Evolutionary conservation across 2,797 vertebrate species (phyloP), one percentile per base, ranked within the genome.

Genomic region (Mus caroli): DNA sequence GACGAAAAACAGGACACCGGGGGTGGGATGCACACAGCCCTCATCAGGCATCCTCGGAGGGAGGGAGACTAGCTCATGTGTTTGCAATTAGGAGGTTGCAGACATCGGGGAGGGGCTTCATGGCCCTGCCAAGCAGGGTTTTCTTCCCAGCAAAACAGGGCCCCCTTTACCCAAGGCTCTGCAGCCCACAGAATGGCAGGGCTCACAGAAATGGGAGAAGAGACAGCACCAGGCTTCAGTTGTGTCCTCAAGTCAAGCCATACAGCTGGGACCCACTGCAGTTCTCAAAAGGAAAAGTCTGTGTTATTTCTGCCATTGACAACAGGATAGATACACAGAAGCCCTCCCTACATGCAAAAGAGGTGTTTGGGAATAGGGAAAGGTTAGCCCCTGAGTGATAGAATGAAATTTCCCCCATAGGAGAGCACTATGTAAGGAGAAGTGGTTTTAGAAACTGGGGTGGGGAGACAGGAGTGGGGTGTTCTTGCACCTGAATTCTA

Each of bases 1-100:
- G 37, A 92, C 0, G 1, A 95, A 69, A 96, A 96, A 37, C 40
- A 95, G 87, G 85, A 71, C 78, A 20, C 40, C 1, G 1, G 79
- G 75, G 67, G 77, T 3, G 14, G 37, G 46, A 73, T 9, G 26
- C 67, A 73, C 52, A 13, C 15, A 12, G 64, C 52, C 94, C 76
- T 88, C 82, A 58, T 40, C 28, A 40, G 87, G 88, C n/a, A 0
- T 40, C 86, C 52, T 75, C 26, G 6, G 52, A 34, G 37, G 54
- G 76, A 60, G 86, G 89, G 52, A 15, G 52, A 76, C 31, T 0
- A 69, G 62, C 85, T 73, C 93, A 88, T 75, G 64, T 95, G 96
- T 96, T 95, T 93, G 95, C 88, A 88, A 93, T 97, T 91, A 95
- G 80, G 79, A 31, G 75, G 76, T 9, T 58, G 75, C 79, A 54